Percentiles rank a stretch among this genome's conserved stretches.
phyloP scores from a whole-genome alignment of 2,113 vertebrate species.

The Epinephelus fuscoguttatus region DNA sequence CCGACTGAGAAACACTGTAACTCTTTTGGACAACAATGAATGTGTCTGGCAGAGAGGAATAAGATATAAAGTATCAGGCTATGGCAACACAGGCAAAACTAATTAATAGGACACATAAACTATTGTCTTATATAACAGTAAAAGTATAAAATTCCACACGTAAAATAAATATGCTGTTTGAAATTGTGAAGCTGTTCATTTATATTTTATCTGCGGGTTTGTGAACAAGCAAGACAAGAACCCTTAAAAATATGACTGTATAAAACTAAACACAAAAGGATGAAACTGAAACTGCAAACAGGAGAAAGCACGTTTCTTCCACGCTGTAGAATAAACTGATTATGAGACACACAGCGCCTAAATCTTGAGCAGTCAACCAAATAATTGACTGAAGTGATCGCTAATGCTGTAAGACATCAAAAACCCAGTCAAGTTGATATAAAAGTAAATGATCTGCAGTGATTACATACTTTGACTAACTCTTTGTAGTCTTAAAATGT shows the following conservation, averaged over 20 bases:
- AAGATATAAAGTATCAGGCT: no score
- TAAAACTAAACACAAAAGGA: background rate
- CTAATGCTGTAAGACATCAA: background rate
- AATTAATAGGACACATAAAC: background rate
- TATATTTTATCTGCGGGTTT: background rate
- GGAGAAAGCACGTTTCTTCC: background rate
- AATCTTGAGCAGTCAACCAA: slow-evolving; percentile 3
- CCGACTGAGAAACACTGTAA: no score
- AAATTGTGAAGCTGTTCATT: background rate
- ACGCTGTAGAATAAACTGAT: background rate
- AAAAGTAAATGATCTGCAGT: background rate
- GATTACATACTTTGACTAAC: background rate
- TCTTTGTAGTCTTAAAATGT: background rate
- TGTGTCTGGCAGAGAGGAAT: no score
- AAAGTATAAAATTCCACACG: background rate
- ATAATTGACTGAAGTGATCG: slow-evolving; percentile 7
- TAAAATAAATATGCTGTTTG: background rate
- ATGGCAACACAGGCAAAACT: background rate
- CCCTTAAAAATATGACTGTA: background rate
- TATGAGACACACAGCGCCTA: background rate
- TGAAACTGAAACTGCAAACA: background rate
- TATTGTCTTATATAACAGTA: background rate
- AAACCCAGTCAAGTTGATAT: background rate
- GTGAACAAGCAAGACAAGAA: background rate
- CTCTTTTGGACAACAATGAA: no score